Evolutionary conservation across 2,888 invertebrate genomes (phyloP).

Genomic region (Erynnis tages): DNA sequence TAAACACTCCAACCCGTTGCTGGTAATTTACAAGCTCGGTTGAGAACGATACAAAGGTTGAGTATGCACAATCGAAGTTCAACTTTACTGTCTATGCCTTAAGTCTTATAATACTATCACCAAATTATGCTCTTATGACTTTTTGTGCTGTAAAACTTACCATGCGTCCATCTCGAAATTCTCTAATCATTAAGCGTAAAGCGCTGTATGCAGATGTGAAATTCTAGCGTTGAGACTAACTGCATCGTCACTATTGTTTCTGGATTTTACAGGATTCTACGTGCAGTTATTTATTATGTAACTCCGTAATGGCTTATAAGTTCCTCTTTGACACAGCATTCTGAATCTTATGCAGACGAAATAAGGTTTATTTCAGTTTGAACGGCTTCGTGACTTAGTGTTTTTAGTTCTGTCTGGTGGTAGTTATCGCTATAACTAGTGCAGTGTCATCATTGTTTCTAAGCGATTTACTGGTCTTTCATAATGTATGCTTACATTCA

Average conservation of each 20-base stretch:
- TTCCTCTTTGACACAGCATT: background rate
- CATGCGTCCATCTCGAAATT: constrained; percentile 6
- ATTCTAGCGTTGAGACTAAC: constrained; percentile 6
- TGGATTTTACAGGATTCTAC: constrained; percentile 16
- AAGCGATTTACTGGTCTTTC: constrained; percentile 18
- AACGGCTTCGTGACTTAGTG: background rate
- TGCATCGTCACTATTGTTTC: constrained; percentile 20
- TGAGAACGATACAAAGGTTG: background rate
- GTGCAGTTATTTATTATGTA: constrained; percentile 8
- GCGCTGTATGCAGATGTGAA: constrained; percentile 14
- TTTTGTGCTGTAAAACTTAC: background rate
- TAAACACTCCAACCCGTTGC: constrained; percentile 5
- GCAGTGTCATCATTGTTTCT: constrained; percentile 21
- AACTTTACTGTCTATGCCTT: background rate
- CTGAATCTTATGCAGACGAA: background rate
- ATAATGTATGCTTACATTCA: constrained; percentile 1
- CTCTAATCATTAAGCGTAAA: constrained; percentile 14
- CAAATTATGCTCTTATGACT: too few species aligned
- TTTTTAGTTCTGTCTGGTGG: background rate
- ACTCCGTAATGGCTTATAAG: background rate
- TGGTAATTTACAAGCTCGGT: background rate
- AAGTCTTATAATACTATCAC: background rate
- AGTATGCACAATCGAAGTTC: background rate
- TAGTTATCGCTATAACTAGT: constrained; percentile 11
- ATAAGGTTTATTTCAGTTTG: background rate